phyloP scores from a whole-genome alignment of 2,113 vertebrate species.

The Callionymus lyra region DNA sequence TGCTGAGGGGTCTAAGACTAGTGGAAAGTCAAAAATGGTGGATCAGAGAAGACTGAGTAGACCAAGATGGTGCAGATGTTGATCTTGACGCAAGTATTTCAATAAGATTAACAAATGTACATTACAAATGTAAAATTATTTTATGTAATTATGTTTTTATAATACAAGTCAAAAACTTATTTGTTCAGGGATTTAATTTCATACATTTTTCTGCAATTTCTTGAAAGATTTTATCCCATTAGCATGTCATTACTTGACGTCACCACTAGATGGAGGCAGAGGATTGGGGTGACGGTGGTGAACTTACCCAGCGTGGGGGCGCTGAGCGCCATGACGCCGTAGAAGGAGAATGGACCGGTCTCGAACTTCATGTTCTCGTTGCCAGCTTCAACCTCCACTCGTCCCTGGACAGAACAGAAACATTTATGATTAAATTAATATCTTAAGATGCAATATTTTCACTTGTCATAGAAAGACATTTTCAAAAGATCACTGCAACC shows the following conservation, averaged over 20 bases:
- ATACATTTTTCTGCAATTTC: not conserved
- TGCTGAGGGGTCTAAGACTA: not conserved
- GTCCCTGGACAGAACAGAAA: constrained; percentile 67
- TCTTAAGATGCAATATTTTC: too few species aligned
- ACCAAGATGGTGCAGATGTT: not conserved
- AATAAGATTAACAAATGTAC: not conserved
- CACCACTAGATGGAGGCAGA: not conserved
- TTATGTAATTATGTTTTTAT: not conserved
- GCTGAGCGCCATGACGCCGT: constrained; percentile 83
- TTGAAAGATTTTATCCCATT: not conserved
- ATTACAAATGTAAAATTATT: not conserved
- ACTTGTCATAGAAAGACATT: too few species aligned
- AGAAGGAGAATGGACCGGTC: constrained; percentile 88
- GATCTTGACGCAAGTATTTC: too few species aligned
- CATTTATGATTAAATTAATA: too few species aligned
- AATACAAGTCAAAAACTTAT: not conserved
- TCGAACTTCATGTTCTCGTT: constrained; percentile 98
- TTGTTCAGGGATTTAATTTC: not conserved
- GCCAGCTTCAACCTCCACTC: constrained; percentile 91
- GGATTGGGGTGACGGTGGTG: not conserved
- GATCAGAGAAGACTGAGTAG: not conserved
- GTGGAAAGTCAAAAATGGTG: not conserved
- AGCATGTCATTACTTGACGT: not conserved
- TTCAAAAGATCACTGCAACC: too few species aligned
- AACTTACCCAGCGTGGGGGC: constrained; percentile 51